Evolutionary conservation across 1,140 invertebrate genomes (phyloP).

Genomic region (Tribolium madens): DNA sequence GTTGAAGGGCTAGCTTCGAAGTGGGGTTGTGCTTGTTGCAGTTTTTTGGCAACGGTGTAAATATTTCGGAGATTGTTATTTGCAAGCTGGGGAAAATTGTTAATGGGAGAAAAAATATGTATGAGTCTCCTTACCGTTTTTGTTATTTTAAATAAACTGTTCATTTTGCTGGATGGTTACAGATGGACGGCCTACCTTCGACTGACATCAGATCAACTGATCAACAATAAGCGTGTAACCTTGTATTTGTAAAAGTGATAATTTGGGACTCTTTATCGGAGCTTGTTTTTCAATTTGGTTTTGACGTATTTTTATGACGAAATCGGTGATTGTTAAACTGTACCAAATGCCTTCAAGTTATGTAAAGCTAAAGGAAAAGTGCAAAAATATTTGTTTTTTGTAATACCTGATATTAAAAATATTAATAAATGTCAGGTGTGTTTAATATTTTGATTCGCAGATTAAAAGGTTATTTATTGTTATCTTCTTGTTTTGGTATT

Average conservation of each 20-base stretch:
- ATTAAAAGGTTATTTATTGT: not conserved
- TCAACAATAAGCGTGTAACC: not conserved
- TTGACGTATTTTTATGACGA: slow-evolving; percentile 26
- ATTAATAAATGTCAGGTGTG: not conserved
- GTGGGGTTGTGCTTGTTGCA: slow-evolving; percentile 55
- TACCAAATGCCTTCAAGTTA: too few species aligned
- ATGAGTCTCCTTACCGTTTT: not conserved
- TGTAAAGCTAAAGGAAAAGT: too few species aligned
- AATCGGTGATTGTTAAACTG: not conserved
- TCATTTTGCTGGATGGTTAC: not conserved
- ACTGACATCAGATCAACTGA: slow-evolving; percentile 14
- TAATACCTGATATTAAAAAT: not conserved
- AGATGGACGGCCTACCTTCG: not conserved
- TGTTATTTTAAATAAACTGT: slow-evolving; percentile 5
- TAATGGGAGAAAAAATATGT: not conserved
- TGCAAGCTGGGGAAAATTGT: not conserved
- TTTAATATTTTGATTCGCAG: not conserved
- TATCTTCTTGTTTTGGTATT: not conserved
- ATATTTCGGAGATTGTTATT: not conserved
- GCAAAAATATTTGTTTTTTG: not conserved
- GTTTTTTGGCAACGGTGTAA: slow-evolving; percentile 21
- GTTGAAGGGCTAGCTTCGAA: slow-evolving; percentile 54
- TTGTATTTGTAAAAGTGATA: slow-evolving; percentile 24
- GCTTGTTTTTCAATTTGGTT: not conserved
- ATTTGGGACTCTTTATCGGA: slow-evolving; percentile 1